Conservation (phyloP, 2,797 vertebrate genomes). For the Myotis findleyi region DNA sequence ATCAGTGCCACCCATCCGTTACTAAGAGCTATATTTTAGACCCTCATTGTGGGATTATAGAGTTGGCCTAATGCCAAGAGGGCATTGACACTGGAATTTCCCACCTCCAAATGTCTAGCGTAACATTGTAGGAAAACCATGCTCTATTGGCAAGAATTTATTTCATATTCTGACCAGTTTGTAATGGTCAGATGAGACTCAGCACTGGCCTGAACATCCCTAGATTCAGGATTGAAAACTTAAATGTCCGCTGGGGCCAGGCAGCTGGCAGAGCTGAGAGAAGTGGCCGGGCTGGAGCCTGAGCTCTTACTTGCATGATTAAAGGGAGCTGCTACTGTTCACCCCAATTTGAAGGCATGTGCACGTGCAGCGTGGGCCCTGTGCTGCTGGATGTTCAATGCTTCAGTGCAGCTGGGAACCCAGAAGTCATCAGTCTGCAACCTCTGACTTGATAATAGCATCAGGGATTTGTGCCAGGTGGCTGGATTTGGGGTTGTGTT, state of each 20-base stretch:
- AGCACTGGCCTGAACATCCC: not conserved
- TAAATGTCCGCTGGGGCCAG: not conserved
- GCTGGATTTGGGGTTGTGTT: not conserved
- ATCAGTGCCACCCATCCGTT: not conserved
- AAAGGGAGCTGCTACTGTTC: not conserved
- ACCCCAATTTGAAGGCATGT: not conserved
- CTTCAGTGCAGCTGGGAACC: not conserved
- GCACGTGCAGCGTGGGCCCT: not conserved
- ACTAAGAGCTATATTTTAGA: not conserved
- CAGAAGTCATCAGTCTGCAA: not conserved
- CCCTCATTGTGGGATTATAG: not conserved
- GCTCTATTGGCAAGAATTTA: not conserved
- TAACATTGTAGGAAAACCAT: not conserved
- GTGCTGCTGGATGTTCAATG: not conserved
- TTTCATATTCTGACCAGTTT: not conserved
- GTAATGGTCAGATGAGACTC: not conserved
- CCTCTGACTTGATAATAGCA: not conserved
- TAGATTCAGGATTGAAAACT: not conserved
- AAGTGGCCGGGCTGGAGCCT: not conserved
- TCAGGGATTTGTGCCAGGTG: not conserved
- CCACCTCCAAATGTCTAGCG: not conserved
- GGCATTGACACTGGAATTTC: not conserved
- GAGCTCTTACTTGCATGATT: fast-evolving
- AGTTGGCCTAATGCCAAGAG: not conserved
- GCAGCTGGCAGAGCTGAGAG: not conserved